phyloP scores from a whole-genome alignment of 2,797 vertebrate species.

The Adrianichthys oophorus region DNA sequence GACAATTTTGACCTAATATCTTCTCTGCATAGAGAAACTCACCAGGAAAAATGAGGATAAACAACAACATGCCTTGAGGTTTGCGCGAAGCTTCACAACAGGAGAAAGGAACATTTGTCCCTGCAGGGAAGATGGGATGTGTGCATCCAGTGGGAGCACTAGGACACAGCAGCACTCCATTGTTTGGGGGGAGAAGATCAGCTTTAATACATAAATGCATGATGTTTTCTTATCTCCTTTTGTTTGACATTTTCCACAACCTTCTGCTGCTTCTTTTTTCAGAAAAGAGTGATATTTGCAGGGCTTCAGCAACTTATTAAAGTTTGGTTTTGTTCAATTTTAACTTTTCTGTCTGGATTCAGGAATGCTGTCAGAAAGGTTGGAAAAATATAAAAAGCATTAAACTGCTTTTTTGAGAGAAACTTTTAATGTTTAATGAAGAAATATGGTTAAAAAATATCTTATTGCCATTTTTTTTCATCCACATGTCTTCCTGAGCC shows the following conservation, averaged over 20 bases:
- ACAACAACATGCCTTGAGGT: slow-evolving; percentile 61
- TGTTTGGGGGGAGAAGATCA: slow-evolving; percentile 38
- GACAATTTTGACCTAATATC: slow-evolving; percentile 72
- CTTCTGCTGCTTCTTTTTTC: slow-evolving; percentile 30
- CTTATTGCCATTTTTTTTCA: too few species aligned
- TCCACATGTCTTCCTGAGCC: too few species aligned
- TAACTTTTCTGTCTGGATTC: slow-evolving; percentile 9
- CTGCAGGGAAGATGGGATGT: slow-evolving; percentile 53
- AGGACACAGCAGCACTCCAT: slow-evolving; percentile 48
- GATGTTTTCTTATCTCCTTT: slow-evolving; percentile 45
- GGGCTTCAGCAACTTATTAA: slow-evolving; percentile 33
- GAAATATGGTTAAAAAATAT: too few species aligned
- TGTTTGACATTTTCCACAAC: slow-evolving; percentile 32
- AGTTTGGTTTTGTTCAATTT: slow-evolving; percentile 22
- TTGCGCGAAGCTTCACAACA: slow-evolving; percentile 43
- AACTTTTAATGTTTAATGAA: too few species aligned
- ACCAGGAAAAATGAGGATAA: slow-evolving; percentile 30
- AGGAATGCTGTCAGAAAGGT: too few species aligned
- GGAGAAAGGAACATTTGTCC: slow-evolving; percentile 57
- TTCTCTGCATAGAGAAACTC: slow-evolving; percentile 42
- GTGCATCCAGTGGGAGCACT: slow-evolving; percentile 52
- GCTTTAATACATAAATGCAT: slow-evolving; percentile 62
- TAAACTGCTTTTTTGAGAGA: too few species aligned
- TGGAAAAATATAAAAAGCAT: too few species aligned
- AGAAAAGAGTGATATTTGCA: slow-evolving; percentile 25